Evolutionary conservation across 2,797 vertebrate species (phyloP).

Genomic region (Leptatherina wallacei): DNA sequence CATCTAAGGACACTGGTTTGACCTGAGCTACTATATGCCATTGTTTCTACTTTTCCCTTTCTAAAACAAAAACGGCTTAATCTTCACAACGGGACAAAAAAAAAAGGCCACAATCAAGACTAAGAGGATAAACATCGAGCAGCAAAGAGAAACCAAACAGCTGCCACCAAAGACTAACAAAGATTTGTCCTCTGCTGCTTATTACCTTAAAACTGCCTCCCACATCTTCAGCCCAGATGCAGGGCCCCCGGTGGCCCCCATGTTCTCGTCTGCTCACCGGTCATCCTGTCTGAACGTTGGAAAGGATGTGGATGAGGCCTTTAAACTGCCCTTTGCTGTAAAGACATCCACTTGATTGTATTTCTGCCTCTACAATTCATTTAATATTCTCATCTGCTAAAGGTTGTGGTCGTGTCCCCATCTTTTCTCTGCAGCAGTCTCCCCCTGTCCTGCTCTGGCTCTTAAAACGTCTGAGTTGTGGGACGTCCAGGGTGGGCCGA

Average conservation of each 20-base stretch:
- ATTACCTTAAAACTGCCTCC: conserved; percentile 79
- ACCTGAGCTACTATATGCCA: conserved; percentile 1
- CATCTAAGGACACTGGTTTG: not conserved
- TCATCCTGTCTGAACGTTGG: conserved; percentile 70
- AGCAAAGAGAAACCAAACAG: conserved; percentile 11
- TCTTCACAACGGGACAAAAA: conserved; percentile 29
- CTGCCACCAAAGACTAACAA: not conserved
- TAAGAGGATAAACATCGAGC: conserved; percentile 43
- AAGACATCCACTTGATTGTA: conserved; percentile 21
- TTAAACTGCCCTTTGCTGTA: conserved; percentile 45
- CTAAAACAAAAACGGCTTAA: conserved; percentile 25
- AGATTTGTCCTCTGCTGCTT: conserved; percentile 16
- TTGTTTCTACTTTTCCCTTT: conserved; percentile 31
- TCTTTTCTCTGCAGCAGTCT: conserved; percentile 11
- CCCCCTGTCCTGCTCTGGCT: conserved; percentile 12
- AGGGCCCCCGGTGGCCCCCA: conserved; percentile 36
- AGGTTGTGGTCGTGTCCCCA: conserved; percentile 14
- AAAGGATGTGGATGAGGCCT: conserved; percentile 48
- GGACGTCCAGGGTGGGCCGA: conserved; percentile 59
- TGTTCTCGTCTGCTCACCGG: conserved; percentile 48
- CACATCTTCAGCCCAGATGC: conserved; percentile 71
- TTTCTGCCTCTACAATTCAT: conserved; percentile 37
- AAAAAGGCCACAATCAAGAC: conserved; percentile 31
- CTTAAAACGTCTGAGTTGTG: conserved; percentile 48
- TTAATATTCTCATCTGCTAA: conserved; percentile 26